Percentiles rank a stretch among this genome's conserved stretches.
These are phyloP conservation scores for Drosophila tanythrix DNA, from an alignment of 2,888 invertebrate species.

Conservation along the genomic window DNA sequence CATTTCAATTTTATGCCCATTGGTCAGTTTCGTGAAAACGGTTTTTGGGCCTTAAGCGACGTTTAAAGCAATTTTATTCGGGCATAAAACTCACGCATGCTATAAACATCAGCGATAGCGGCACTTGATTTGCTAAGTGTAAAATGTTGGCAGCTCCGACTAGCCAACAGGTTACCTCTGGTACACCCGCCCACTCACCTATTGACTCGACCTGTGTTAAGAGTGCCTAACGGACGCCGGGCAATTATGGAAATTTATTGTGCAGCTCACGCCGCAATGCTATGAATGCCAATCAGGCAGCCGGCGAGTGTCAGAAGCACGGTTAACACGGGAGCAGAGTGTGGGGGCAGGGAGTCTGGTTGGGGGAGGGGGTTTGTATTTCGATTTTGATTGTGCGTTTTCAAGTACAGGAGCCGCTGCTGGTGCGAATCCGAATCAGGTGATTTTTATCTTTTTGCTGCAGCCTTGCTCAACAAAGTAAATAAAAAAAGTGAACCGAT, in stretches of 20 bases:
- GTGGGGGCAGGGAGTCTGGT: neutral
- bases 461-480: slow-evolving; percentile 38
- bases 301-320: slow-evolving; percentile 35
- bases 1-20: slow-evolving; percentile 55
- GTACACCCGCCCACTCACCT: neutral
- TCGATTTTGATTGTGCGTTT: slow-evolving; percentile 35
- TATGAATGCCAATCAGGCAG: slow-evolving; percentile 69
- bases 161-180: neutral
- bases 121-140: slow-evolving; percentile 67
- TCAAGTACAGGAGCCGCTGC: slow-evolving; percentile 46
- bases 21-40: slow-evolving; percentile 43
- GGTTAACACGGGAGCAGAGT: neutral
- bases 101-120: slow-evolving; percentile 62
- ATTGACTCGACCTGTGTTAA: slow-evolving; percentile 27
- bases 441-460: slow-evolving; percentile 29
- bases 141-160: slow-evolving; percentile 26
- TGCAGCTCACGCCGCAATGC: slow-evolving; percentile 55
- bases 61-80: slow-evolving; percentile 57
- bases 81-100: slow-evolving; percentile 62
- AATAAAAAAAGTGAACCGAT: slow-evolving; percentile 15
- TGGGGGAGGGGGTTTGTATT: slow-evolving; percentile 6
- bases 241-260: slow-evolving; percentile 80
- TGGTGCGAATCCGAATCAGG: slow-evolving; percentile 23
- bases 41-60: slow-evolving; percentile 27
- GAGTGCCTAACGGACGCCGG: slow-evolving; percentile 62